Conservation (phyloP, 2,888 invertebrate genomes). For the Cephus rjabovi region DNA sequence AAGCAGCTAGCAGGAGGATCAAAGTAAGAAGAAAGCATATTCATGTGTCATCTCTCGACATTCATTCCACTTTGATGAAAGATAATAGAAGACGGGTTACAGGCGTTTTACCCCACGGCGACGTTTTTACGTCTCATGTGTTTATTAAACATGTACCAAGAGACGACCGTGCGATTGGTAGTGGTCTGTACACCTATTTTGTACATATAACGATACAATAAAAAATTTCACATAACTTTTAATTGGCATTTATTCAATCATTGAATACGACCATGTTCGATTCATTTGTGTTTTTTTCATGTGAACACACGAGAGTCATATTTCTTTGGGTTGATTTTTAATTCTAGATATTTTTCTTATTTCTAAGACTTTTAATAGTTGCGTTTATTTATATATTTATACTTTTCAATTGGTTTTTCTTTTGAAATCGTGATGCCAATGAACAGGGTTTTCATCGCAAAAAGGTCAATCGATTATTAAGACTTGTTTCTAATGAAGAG, state of each 20-base stretch:
- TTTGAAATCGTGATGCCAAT: background rate
- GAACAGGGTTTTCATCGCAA: background rate
- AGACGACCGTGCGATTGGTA: conserved; percentile 49
- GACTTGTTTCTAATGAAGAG: conserved; percentile 11
- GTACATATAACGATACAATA: conserved; percentile 66
- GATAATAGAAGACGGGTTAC: conserved; percentile 29
- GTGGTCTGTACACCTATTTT: conserved; percentile 66
- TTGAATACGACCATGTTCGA: background rate
- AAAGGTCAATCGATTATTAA: background rate
- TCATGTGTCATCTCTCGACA: conserved; percentile 49
- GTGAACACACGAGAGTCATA: background rate
- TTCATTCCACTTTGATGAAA: conserved; percentile 56
- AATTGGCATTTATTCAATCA: conserved; percentile 8
- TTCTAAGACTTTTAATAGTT: background rate
- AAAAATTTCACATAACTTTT: conserved; percentile 59
- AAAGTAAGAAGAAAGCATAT: conserved; percentile 34
- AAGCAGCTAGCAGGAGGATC: conserved; percentile 28
- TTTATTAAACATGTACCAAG: conserved; percentile 7
- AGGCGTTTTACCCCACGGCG: conserved; percentile 43
- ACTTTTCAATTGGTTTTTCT: background rate
- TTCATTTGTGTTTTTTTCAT: background rate
- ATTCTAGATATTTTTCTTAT: background rate
- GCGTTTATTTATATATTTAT: background rate
- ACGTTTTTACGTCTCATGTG: conserved; percentile 34
- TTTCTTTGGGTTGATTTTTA: background rate